A percentile compares a stretch with the other conserved stretches of the same genome.
Conservation (phyloP, 1,140 invertebrate genomes). For the Heliconius hewitsoni region DNA sequence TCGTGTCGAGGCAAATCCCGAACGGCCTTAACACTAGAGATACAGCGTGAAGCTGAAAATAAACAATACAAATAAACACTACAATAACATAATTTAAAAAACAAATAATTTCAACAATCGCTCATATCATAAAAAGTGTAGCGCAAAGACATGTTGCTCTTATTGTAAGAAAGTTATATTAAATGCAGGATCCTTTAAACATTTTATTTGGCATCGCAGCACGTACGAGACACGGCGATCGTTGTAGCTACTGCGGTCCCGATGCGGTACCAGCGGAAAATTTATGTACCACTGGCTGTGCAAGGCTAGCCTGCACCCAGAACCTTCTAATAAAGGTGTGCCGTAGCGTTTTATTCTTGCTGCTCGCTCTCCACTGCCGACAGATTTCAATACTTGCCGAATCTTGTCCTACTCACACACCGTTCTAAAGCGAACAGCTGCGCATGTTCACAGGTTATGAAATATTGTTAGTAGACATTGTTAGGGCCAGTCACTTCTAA, state of each 20-base stretch:
- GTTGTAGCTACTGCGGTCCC: conserved; percentile 70
- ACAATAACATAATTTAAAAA: background rate
- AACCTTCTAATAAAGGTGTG: conserved; percentile 49
- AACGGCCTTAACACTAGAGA: too few species aligned
- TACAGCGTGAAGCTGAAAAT: background rate
- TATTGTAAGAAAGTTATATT: conserved; percentile 21
- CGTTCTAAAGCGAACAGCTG: conserved; percentile 59
- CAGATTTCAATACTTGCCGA: conserved; percentile 29
- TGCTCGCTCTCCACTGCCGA: conserved; percentile 57
- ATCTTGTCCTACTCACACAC: conserved; percentile 33
- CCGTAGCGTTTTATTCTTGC: conserved; percentile 46
- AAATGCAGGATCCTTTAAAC: conserved; percentile 30
- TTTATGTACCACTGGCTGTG: conserved; percentile 75
- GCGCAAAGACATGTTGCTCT: background rate
- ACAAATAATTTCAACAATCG: background rate
- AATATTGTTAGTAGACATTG: conserved; percentile 55
- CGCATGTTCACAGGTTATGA: conserved; percentile 54
- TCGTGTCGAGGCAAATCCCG: too few species aligned
- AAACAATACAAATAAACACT: background rate
- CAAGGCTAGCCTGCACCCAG: conserved; percentile 60
- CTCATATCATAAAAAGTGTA: background rate
- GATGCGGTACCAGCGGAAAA: conserved; percentile 72
- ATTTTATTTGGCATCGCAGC: conserved; percentile 66
- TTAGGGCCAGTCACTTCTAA: conserved; percentile 61
- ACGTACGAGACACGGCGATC: conserved; percentile 63